Evolutionary conservation across 35 echinoderm and acorn worm species (phyloP).

Genomic region (Heliocidaris tuberculata): DNA sequence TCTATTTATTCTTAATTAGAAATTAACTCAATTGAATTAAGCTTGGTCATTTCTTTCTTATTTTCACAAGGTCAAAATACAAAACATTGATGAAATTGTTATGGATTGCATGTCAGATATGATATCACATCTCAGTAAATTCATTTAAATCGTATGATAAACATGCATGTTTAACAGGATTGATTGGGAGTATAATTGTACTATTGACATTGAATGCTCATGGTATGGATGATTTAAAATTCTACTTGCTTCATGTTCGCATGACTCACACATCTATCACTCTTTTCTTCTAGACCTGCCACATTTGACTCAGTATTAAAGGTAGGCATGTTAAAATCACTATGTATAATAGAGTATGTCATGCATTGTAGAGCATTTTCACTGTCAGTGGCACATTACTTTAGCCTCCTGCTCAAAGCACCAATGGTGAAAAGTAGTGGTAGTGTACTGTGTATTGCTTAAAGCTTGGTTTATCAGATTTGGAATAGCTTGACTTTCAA

Average conservation of each 20-base stretch:
- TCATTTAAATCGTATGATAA: too few relatives aligned
- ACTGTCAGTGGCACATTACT: background rate
- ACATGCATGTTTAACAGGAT: too few relatives aligned
- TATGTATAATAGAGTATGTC: background rate
- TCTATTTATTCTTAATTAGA: too few relatives aligned
- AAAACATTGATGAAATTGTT: too few relatives aligned
- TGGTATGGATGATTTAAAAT: background rate
- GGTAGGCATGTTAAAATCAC: conserved; percentile 47
- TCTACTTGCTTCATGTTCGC: conserved; percentile 20
- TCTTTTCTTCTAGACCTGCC: conserved; percentile 71
- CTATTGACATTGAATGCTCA: background rate
- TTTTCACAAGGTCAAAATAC: too few relatives aligned
- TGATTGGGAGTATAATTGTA: too few relatives aligned
- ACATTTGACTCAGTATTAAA: conserved; percentile 98
- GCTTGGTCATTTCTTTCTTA: too few relatives aligned
- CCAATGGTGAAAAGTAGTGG: too few relatives aligned
- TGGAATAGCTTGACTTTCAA: background rate
- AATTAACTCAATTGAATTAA: too few relatives aligned
- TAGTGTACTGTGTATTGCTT: background rate
- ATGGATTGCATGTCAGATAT: too few relatives aligned
- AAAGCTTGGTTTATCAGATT: background rate
- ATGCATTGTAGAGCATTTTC: background rate
- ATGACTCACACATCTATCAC: background rate
- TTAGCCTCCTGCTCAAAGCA: background rate
- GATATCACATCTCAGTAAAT: too few relatives aligned